Evolutionary conservation across 2,888 invertebrate species (phyloP).

Genomic region (Papilio demoleus): DNA sequence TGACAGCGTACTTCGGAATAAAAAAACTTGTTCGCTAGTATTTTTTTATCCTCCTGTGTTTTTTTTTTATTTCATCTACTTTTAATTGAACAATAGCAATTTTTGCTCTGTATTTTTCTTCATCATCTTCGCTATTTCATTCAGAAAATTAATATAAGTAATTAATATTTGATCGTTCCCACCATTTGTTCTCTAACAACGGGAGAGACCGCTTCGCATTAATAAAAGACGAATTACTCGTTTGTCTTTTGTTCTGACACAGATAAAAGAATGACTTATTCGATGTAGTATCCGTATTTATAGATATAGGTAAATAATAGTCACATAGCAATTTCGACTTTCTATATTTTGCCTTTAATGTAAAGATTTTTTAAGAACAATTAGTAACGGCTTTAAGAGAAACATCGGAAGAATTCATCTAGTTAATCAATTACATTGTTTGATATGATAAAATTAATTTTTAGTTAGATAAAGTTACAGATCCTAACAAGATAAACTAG

Average conservation of each 20-base stretch:
- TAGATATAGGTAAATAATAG: background rate
- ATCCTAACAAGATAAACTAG: too few relatives aligned
- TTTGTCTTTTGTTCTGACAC: constrained; percentile 26
- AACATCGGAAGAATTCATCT: too few relatives aligned
- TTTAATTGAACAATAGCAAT: background rate
- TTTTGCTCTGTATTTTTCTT: constrained; percentile 8
- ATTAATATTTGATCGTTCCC: constrained; percentile 29
- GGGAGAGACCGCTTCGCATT: constrained; percentile 14
- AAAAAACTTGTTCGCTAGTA: background rate
- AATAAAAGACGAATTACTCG: constrained; percentile 31
- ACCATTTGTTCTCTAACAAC: constrained; percentile 29
- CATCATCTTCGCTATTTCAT: constrained; percentile 7
- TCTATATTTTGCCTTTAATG: too few relatives aligned
- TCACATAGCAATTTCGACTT: background rate
- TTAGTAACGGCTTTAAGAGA: too few relatives aligned
- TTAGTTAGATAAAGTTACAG: too few relatives aligned
- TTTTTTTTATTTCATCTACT: background rate
- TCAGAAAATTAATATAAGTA: constrained; percentile 24
- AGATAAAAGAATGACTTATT: constrained; percentile 21
- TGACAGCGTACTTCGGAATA: constrained; percentile 12
- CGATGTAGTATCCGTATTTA: constrained; percentile 8
- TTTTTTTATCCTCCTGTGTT: background rate
- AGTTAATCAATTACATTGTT: too few relatives aligned
- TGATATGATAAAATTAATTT: too few relatives aligned
- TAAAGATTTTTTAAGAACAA: too few relatives aligned